Percentiles rank a stretch among this genome's conserved stretches.
phyloP scores from a whole-genome alignment of 2,797 vertebrate species.

The Melanotaenia nigrans region DNA sequence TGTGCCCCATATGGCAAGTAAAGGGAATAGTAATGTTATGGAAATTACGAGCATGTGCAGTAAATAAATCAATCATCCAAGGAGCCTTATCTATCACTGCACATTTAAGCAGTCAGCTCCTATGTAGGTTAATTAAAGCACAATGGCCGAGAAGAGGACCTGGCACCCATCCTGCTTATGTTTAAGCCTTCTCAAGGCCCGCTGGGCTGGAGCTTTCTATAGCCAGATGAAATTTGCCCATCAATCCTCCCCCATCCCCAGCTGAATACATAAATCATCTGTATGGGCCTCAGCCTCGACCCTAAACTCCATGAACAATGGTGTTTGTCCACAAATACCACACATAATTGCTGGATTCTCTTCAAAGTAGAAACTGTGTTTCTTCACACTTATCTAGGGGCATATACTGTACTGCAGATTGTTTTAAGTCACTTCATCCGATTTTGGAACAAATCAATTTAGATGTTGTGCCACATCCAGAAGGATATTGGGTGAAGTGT shows the following conservation, averaged over 20 bases:
- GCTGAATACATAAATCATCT: constrained; percentile 83
- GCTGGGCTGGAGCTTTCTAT: constrained; percentile 79
- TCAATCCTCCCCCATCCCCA: constrained; percentile 73
- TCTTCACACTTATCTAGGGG: constrained; percentile 70
- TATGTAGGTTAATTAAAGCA: constrained; percentile 87
- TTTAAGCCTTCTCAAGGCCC: constrained; percentile 81
- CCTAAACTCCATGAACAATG: constrained; percentile 79
- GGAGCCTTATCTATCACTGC: constrained; percentile 85
- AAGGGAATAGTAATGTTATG: constrained; percentile 77
- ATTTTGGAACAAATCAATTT: constrained; percentile 79
- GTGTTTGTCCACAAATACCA: constrained; percentile 74
- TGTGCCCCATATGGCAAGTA: constrained; percentile 71
- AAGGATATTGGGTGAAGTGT: constrained; percentile 54
- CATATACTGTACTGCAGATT: constrained; percentile 69
- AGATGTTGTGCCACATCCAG: constrained; percentile 67
- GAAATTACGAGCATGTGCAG: constrained; percentile 79
- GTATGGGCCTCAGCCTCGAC: constrained; percentile 72
- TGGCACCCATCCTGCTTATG: constrained; percentile 83
- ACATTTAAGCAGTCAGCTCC: constrained; percentile 83
- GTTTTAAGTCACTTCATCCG: constrained; percentile 67
- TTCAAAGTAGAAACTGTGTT: constrained; percentile 68
- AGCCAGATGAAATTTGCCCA: constrained; percentile 81
- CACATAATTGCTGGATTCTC: constrained; percentile 74
- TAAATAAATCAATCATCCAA: constrained; percentile 86
- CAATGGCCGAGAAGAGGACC: constrained; percentile 81